Percentiles rank a stretch among this genome's conserved stretches.
Evolutionary conservation across 2,888 invertebrate species (phyloP).

Genomic region (Eupithecia pulchellata): DNA sequence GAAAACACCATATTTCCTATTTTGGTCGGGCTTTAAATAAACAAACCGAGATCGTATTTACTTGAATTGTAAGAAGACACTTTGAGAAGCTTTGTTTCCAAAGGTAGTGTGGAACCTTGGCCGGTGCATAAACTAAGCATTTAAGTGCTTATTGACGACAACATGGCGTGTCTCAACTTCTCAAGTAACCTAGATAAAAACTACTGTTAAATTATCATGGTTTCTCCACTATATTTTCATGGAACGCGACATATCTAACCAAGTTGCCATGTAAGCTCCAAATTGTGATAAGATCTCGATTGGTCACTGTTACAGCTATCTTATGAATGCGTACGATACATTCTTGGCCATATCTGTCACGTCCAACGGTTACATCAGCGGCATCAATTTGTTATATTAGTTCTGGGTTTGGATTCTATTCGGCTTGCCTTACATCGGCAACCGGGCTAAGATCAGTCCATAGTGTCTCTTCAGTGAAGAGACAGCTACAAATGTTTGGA

Average conservation of each 20-base stretch:
- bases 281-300: conserved; percentile 19
- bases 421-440: conserved; percentile 43
- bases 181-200: conserved; percentile 64
- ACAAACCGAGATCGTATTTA: background rate
- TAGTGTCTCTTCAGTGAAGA: background rate
- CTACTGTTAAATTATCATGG: conserved; percentile 41
- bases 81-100: conserved; percentile 29
- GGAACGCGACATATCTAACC: conserved; percentile 8
- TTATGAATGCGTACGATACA: conserved; percentile 32
- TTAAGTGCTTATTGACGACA: conserved; percentile 50
- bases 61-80: conserved; percentile 2
- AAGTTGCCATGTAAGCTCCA: background rate
- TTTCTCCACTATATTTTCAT: conserved; percentile 26
- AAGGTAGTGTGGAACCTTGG: conserved; percentile 48
- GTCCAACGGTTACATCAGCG: conserved; percentile 34
- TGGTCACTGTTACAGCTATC: conserved; percentile 22
- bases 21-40: conserved; percentile 40
- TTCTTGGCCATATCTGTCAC: conserved; percentile 34
- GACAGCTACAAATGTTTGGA: background rate
- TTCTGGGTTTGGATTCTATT: conserved; percentile 48
- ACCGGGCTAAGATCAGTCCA: background rate
- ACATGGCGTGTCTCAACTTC: conserved; percentile 52
- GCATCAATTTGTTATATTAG: conserved; percentile 43
- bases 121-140: conserved; percentile 53
- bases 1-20: conserved; percentile 50